Percentiles rank a stretch among this genome's conserved stretches.
Evolutionary conservation across 2,113 vertebrate species (phyloP).

Genomic region (Tetrax tetrax): DNA sequence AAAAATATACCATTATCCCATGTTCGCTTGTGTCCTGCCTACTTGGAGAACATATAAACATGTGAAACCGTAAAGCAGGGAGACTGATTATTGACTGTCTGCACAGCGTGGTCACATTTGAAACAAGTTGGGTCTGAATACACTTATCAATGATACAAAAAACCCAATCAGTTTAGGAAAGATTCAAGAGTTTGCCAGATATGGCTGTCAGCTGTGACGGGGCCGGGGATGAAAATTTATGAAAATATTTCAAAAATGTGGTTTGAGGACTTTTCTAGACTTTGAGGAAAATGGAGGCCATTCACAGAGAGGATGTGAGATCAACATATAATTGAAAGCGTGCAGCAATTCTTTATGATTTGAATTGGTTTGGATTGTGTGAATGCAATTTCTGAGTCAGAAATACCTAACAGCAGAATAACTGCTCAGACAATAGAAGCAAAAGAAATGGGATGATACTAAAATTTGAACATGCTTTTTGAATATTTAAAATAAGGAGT

Average conservation of each 20-base stretch:
- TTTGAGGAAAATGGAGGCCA: neutral
- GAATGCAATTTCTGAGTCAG: neutral
- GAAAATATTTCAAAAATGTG: neutral
- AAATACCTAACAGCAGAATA: neutral
- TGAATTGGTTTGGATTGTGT: neutral
- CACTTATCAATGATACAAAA: neutral
- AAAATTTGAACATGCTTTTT: neutral
- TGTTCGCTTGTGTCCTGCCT: neutral
- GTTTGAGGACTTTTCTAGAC: neutral
- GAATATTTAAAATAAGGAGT: neutral
- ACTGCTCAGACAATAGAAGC: neutral
- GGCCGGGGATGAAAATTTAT: neutral
- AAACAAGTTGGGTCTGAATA: neutral
- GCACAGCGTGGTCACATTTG: neutral
- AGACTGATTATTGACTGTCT: neutral
- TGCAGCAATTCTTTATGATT: neutral
- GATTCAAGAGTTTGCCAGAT: neutral
- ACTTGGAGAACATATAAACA: neutral
- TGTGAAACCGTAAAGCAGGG: neutral
- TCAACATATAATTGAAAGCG: neutral
- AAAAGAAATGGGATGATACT: neutral
- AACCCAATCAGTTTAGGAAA: neutral
- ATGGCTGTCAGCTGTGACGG: neutral
- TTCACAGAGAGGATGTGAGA: neutral
- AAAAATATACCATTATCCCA: neutral